Evolutionary conservation across 2,113 vertebrate species (phyloP), one percentile per base, ranked within the genome.

Genomic region (Hoplias malabaricus): DNA sequence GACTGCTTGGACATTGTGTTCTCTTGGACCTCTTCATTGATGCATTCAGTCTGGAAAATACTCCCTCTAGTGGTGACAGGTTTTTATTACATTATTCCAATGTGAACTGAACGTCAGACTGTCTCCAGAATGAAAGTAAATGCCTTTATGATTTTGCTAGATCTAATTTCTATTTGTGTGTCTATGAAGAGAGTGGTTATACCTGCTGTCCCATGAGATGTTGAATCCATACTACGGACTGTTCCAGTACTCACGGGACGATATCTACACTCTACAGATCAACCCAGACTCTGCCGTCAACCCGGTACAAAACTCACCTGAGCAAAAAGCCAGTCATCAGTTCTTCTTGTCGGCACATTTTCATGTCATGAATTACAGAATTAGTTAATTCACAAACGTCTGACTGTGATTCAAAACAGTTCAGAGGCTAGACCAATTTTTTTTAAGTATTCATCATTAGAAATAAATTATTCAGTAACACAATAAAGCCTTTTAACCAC

Each of bases 211-310:
- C 0, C 98, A 99, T 75, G 97, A 99, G 90, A 99, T 99, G 98
- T n/a, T 99, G 89, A 99, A 99, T 90, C 98, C 98, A 0, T 99
- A 99, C 83, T 99, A 99, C 4, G 98, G 98, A 69, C 95, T 99
- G 73, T 99, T 99, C 93, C 98, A 99, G 80, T 99, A 99, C 80
- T 99, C 98, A 40, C 94, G 98, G 8, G 97, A 99, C 78, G 98
- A 99, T 80, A 99, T 99, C 87, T 99, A 99, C 80, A 99, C 98
- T 0, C 90, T 99, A 87, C 98, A 99, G 77, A 99, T 99, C 84
- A 99, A 99, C 88, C 98, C 98, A 0, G 98, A 99, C 90, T 99
- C 98, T 21, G 95, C 97, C 0, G 97, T 99, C 85, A 99, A 99
- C 85, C 98, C 98, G 84, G 97, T 99, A 93, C 77, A 90, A 87